These are phyloP conservation scores for Vireo altiloquus DNA, from an alignment of 2,113 vertebrate species.

Conservation along the genomic window DNA sequence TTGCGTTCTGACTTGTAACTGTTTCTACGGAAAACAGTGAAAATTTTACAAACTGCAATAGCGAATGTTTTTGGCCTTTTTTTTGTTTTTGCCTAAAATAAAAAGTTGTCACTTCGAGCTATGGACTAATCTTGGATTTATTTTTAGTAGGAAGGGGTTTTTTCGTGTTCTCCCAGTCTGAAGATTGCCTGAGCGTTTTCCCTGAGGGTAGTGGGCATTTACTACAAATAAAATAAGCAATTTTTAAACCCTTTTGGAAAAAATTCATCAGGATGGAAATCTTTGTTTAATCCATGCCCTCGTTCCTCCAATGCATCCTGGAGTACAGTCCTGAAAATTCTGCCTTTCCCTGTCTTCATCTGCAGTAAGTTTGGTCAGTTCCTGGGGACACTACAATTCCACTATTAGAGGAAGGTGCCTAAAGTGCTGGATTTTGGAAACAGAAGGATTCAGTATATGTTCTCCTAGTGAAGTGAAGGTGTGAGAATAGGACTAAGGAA, in stretches of 20 bases:
- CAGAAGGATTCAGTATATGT: not conserved
- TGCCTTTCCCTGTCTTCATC: not conserved
- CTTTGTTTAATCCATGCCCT: not conserved
- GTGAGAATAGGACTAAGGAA: not conserved
- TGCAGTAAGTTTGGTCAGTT: not conserved
- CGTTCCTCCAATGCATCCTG: not conserved
- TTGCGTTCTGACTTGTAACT: conserved; percentile 50
- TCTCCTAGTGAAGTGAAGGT: not conserved
- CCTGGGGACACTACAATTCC: not conserved
- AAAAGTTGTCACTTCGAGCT: conserved; percentile 5
- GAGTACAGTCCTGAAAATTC: not conserved
- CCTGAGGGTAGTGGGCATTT: not conserved
- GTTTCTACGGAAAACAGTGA: conserved; percentile 38
- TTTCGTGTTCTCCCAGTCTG: not conserved
- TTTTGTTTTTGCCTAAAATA: conserved; percentile 29
- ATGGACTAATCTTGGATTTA: not conserved
- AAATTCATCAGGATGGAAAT: not conserved
- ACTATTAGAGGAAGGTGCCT: not conserved
- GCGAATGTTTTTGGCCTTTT: conserved; percentile 31
- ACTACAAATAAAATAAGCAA: not conserved
- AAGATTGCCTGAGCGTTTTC: not conserved
- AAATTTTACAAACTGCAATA: conserved; percentile 37
- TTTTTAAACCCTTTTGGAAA: not conserved
- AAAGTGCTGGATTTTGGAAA: not conserved
- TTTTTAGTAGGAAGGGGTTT: not conserved